phyloP scores from a whole-genome alignment of 1,140 invertebrate species.

The Eupristina koningsbergeri region DNA sequence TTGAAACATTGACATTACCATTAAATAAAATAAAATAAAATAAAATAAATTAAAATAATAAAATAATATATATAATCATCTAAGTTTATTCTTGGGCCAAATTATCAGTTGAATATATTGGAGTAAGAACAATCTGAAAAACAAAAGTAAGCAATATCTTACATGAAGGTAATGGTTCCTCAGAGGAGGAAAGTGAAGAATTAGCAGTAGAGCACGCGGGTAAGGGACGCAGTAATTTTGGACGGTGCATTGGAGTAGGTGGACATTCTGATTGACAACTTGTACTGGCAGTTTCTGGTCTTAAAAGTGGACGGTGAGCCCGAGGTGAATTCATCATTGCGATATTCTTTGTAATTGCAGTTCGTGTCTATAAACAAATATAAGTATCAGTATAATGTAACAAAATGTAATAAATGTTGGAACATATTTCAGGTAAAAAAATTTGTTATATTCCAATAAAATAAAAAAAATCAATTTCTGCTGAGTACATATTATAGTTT shows the following conservation, averaged over 20 bases:
- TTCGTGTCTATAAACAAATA: constrained; percentile 58
- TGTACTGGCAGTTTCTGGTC: constrained; percentile 60
- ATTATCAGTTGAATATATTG: not conserved
- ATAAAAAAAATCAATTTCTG: no score
- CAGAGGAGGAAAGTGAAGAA: constrained; percentile 83
- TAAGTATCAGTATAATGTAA: no score
- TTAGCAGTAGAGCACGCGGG: constrained; percentile 82
- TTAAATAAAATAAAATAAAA: no score
- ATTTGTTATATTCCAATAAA: no score
- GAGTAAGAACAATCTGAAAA: not conserved
- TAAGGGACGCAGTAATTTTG: constrained; percentile 76
- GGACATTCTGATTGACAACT: constrained; percentile 77
- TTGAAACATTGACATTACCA: no score
- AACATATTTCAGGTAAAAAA: no score
- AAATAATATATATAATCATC: no score
- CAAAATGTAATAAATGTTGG: no score
- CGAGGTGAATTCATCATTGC: constrained; percentile 68
- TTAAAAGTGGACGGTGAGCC: constrained; percentile 63
- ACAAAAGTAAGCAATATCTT: constrained; percentile 57
- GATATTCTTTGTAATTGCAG: constrained; percentile 70
- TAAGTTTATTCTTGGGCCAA: not conserved
- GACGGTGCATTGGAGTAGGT: constrained; percentile 87
- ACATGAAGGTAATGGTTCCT: constrained; percentile 90
- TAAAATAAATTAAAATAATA: no score
- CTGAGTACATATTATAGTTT: no score